Conservation (phyloP, 2,888 invertebrate species). For the Phymatocera aterrima region DNA sequence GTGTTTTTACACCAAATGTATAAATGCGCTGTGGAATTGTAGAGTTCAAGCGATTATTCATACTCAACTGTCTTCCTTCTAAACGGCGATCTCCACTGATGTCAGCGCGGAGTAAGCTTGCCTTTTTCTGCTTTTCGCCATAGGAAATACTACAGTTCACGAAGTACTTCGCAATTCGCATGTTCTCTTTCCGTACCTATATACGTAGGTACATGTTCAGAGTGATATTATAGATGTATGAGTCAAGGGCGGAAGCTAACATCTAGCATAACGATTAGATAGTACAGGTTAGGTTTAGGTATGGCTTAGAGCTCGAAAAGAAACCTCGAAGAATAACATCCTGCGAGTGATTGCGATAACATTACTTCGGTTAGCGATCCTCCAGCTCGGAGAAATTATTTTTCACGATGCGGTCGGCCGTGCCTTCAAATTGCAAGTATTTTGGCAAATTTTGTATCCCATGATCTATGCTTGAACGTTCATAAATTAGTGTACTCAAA, state of each 20-base stretch:
- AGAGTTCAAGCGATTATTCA: too few species aligned
- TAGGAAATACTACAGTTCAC: too few species aligned
- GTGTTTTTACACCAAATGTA: too few species aligned
- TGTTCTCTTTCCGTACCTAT: not conserved
- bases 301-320: slow-evolving; percentile 10
- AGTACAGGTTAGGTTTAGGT: not conserved
- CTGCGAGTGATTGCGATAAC: slow-evolving; percentile 18
- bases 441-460: too few species aligned
- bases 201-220: not conserved
- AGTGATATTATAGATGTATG: not conserved
- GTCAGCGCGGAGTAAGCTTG: too few species aligned
- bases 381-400: not conserved
- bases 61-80: too few species aligned
- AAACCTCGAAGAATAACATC: slow-evolving; percentile 30
- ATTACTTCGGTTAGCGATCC: not conserved
- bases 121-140: too few species aligned
- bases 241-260: slow-evolving; percentile 41
- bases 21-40: too few species aligned
- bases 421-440: not conserved
- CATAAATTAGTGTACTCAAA: too few species aligned
- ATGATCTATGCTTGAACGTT: too few species aligned
- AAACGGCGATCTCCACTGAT: too few species aligned
- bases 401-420: not conserved
- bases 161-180: too few species aligned
- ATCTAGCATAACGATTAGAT: slow-evolving; percentile 41